Percentiles rank a stretch among this genome's conserved stretches.
These are phyloP conservation scores for Platycnemis pennipes DNA, from an alignment of 2,888 invertebrate species.

Conservation along the genomic window DNA sequence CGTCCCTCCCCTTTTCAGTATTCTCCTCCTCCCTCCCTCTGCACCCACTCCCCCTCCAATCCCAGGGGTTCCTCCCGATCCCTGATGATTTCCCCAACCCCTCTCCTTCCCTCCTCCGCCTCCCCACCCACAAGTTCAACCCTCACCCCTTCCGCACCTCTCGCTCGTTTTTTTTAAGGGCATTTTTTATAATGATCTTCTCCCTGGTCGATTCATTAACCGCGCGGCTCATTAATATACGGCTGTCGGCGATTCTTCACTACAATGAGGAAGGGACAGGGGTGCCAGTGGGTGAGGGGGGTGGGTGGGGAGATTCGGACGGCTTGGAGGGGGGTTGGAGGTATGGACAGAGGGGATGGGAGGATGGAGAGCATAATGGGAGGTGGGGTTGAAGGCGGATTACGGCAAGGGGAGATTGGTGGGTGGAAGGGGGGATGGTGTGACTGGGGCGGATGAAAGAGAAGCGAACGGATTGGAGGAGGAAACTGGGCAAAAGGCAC, in stretches of 20 bases:
- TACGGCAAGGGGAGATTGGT: neutral
- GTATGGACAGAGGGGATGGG: neutral
- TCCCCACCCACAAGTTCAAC: neutral
- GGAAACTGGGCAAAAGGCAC: neutral
- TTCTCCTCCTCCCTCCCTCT: neutral
- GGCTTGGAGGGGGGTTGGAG: neutral
- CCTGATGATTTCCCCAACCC: slow-evolving; percentile 5
- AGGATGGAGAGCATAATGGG: neutral
- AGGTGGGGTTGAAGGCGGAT: neutral
- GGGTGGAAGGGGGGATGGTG: neutral
- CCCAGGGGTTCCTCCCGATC: neutral
- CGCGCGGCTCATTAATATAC: slow-evolving; percentile 71
- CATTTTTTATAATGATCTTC: slow-evolving; percentile 68
- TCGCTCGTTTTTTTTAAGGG: slow-evolving; percentile 33
- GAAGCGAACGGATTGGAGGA: neutral
- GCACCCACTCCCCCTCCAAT: neutral
- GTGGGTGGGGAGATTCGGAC: neutral
- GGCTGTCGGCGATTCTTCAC: slow-evolving; percentile 72
- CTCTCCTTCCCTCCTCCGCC: neutral
- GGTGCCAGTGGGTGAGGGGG: neutral
- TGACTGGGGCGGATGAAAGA: neutral
- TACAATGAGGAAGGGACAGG: slow-evolving; percentile 70
- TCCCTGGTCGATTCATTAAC: slow-evolving; percentile 67
- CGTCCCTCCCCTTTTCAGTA: neutral
- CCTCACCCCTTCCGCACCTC: neutral